A percentile compares a stretch with the other conserved stretches of the same genome.
Evolutionary conservation across 2,797 vertebrate species (phyloP).

Genomic region (Australoheros facetus): DNA sequence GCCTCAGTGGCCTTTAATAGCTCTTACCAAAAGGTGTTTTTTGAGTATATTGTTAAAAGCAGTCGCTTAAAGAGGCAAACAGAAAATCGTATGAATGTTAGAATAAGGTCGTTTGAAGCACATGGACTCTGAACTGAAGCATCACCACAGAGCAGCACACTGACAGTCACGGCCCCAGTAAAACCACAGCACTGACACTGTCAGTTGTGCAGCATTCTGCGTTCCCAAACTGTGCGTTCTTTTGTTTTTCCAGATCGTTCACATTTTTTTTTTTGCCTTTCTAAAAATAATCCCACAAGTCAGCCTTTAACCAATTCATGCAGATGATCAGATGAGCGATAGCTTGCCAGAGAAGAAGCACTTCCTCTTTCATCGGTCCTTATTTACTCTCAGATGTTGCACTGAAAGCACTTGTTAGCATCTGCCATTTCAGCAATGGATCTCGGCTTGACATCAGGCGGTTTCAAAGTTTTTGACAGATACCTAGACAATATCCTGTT

Average conservation of each 20-base stretch:
- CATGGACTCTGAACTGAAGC: background rate
- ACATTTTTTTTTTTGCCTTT: background rate
- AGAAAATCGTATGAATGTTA: background rate
- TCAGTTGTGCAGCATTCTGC: background rate
- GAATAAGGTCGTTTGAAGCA: background rate
- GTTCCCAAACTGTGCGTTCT: background rate
- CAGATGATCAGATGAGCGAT: slow-evolving; percentile 23
- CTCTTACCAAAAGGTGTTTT: background rate
- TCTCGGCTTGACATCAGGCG: background rate
- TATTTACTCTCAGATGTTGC: slow-evolving; percentile 15
- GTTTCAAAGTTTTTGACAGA: background rate
- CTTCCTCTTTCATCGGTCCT: slow-evolving; percentile 58
- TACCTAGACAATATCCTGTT: background rate
- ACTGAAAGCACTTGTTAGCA: slow-evolving; percentile 7
- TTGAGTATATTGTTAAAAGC: background rate
- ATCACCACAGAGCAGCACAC: background rate
- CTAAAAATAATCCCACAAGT: background rate
- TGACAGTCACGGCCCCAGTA: background rate
- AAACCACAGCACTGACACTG: background rate
- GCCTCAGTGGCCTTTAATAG: background rate
- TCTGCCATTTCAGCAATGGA: slow-evolving; percentile 12
- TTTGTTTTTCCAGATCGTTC: background rate
- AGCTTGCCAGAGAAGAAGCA: slow-evolving; percentile 30
- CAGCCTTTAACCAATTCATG: background rate
- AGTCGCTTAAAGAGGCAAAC: background rate